Percentiles rank a stretch among this genome's conserved stretches.
These are phyloP conservation scores for Leistus spinibarbis DNA, from an alignment of 2,888 invertebrate species.

Conservation along the genomic window DNA sequence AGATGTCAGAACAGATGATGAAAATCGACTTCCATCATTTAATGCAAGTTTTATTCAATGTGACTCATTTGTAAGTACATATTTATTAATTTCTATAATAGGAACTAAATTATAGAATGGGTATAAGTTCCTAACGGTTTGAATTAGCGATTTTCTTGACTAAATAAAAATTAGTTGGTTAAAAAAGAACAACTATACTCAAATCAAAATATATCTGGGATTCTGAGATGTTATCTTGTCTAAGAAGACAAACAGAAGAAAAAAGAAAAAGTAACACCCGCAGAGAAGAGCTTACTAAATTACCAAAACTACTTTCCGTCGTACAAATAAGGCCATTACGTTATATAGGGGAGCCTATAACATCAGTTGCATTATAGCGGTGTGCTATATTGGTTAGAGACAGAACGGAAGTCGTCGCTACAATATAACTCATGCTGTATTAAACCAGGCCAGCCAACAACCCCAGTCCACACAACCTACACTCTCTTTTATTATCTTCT, in stretches of 20 bases:
- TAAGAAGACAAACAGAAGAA: not conserved
- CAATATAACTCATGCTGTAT: conserved; percentile 29
- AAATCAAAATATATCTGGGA: not conserved
- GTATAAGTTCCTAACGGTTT: too few species aligned
- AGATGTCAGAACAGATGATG: too few species aligned
- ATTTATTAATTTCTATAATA: too few species aligned
- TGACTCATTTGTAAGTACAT: too few species aligned
- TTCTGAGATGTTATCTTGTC: not conserved
- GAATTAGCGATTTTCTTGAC: too few species aligned
- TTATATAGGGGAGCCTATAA: not conserved
- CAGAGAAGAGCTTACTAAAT: not conserved
- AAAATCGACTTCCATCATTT: too few species aligned
- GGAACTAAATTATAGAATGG: too few species aligned
- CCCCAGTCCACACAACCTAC: not conserved
- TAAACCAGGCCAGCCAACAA: conserved; percentile 13
- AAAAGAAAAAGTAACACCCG: not conserved
- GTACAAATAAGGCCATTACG: conserved; percentile 1
- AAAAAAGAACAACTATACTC: too few species aligned
- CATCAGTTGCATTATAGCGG: not conserved
- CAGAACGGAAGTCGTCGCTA: conserved; percentile 27
- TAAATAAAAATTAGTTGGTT: too few species aligned
- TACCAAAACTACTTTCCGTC: not conserved
- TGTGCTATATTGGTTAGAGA: conserved; percentile 33
- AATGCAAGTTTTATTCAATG: too few species aligned
- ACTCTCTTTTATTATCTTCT: conserved; percentile 4